Conservation (phyloP, 2,888 invertebrate genomes). For the Tetranychus truncatus region DNA sequence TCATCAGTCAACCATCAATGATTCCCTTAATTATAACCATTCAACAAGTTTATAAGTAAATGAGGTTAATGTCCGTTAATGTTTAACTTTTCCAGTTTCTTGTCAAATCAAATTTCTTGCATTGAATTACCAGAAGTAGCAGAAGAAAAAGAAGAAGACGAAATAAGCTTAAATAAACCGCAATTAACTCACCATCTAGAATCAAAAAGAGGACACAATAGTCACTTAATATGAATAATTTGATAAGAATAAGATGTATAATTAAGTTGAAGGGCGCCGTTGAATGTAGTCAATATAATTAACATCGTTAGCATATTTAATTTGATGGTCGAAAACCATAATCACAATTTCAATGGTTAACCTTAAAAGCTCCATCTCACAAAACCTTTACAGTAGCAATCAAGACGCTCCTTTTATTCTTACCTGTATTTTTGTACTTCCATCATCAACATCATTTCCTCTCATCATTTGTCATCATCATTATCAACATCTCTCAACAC, state of each 20-base stretch:
- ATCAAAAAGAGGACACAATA: background rate
- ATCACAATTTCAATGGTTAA: background rate
- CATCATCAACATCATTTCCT: background rate
- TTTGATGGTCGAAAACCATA: background rate
- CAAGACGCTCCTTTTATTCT: background rate
- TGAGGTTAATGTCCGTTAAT: conserved; percentile 1
- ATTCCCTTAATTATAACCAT: background rate
- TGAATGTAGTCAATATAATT: background rate
- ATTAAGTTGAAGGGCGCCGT: background rate
- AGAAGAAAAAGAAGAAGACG: background rate
- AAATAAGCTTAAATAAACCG: background rate
- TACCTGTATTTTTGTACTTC: background rate
- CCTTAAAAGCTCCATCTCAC: background rate
- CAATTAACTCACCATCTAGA: background rate
- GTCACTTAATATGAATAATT: background rate
- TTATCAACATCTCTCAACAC: background rate
- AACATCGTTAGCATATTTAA: background rate
- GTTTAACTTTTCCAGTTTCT: background rate
- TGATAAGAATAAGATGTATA: background rate
- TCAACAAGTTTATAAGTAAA: background rate
- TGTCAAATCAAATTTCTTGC: background rate
- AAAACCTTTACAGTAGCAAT: background rate
- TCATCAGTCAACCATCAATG: conserved; percentile 1
- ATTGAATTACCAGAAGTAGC: too few relatives aligned
- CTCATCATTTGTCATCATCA: background rate